Percentiles rank a stretch among this genome's conserved stretches.
Evolutionary conservation across 1,140 invertebrate species (phyloP).

Genomic region (Drosophila grimshawi): DNA sequence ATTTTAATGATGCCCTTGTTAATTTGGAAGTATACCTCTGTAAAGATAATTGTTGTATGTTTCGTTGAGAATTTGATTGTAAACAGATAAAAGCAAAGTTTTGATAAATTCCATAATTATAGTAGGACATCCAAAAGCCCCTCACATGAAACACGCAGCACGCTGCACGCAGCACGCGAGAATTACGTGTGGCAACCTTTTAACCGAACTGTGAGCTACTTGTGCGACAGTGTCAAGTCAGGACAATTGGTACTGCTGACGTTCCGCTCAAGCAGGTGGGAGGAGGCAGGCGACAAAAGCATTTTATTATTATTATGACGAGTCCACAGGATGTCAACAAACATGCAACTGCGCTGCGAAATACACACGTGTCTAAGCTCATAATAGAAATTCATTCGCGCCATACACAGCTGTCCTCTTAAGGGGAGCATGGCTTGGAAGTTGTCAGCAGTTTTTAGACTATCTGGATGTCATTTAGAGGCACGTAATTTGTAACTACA

Average conservation of each 20-base stretch:
- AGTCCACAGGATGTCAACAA: conserved; percentile 69
- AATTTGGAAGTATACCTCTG: too few species aligned
- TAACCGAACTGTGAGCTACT: conserved; percentile 37
- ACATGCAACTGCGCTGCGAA: conserved; percentile 60
- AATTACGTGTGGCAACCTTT: conserved; percentile 18
- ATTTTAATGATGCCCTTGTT: too few species aligned
- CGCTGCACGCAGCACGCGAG: conserved; percentile 15
- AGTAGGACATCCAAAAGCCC: neutral
- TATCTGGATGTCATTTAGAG: conserved; percentile 67
- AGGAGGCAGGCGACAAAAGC: conserved; percentile 8
- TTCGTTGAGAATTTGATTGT: too few species aligned
- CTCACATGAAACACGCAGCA: neutral
- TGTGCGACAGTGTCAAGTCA: conserved; percentile 56
- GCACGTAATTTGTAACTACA: conserved; percentile 5
- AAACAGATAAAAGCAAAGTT: too few species aligned
- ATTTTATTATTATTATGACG: conserved; percentile 74
- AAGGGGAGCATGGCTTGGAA: conserved; percentile 10
- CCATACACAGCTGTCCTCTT: neutral
- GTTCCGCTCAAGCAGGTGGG: conserved; percentile 23
- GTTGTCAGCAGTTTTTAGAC: conserved; percentile 63
- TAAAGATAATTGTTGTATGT: too few species aligned
- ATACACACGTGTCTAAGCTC: conserved; percentile 47
- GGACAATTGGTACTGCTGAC: conserved; percentile 75
- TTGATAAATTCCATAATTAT: too few species aligned
- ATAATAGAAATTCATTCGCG: conserved; percentile 68